Evolutionary conservation across 2,113 vertebrate genomes (phyloP), one percentile per base, ranked within the genome.

Genomic region (Maccullochella peelii): DNA sequence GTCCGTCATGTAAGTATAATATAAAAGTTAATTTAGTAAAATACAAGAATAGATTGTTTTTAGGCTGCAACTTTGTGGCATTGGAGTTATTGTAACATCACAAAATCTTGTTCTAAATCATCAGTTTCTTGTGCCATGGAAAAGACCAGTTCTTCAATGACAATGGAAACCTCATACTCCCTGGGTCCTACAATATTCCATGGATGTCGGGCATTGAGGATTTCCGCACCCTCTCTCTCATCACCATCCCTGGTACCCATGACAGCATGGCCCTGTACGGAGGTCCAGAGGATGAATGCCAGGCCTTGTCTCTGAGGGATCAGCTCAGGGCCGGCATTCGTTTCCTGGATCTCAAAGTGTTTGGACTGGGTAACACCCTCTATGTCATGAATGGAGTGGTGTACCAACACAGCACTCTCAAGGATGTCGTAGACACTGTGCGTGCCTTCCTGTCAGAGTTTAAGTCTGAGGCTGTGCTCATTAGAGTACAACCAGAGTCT

Each of bases 221-320:
- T 2, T 5, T 91, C 59, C 63, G 89, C 62, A 66, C 90, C 0
- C 91, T 96, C 58, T 95, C 94, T 66, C 42, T 25, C 40, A 71
- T 97, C 87, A 95, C 95, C 62, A 79, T 97, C 42, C 96, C 96
- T 0, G 96, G 96, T 27, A 95, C 95, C 2, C 95, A 96, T 3
- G 90, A 96, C 54, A 95, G 95, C 78, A 95, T 96, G 94, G 94
- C 95, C 62, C 85, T 85, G 25, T 57, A 94, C 0, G 95, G 96
- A 1, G 90, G 94, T 52, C 2, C 80, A 2, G 77, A 77, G 5
- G 79, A 88, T 8, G 72, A 93, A 40, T 93, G 94, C 83, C 96
- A 96, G 86, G 91, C 92, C 70, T 95, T 93, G 94, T 70, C 77
- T 8, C 88, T 96, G 83, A 91, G 58, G 54, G 82, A 94, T 33